Evolutionary conservation across 2,888 invertebrate genomes (phyloP).

Genomic region (Pyrrhosoma nymphula): DNA sequence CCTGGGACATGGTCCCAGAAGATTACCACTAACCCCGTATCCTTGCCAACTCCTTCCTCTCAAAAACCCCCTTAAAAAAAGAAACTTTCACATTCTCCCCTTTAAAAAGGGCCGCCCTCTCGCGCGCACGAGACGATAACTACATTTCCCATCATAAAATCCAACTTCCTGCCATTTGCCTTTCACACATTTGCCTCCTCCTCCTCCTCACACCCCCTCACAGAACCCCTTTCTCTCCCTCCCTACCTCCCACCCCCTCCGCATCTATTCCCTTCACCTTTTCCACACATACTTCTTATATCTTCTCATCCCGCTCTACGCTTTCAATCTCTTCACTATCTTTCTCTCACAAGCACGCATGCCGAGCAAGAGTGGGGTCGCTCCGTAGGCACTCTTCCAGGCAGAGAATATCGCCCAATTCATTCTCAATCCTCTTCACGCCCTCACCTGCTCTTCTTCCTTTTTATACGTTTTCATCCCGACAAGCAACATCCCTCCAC

Average conservation of each 20-base stretch:
- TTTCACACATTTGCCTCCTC: background rate
- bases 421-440: background rate
- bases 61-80: background rate
- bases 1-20: no score
- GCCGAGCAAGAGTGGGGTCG: background rate
- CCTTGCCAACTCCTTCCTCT: background rate
- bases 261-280: background rate
- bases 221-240: background rate
- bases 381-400: background rate
- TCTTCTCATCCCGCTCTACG: background rate
- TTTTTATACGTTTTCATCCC: background rate
- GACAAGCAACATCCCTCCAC: background rate
- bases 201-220: background rate
- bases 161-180: background rate
- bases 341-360: background rate
- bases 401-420: background rate
- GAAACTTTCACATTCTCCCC: background rate
- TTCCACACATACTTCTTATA: no score
- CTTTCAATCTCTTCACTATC: conserved; percentile 9
- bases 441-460: background rate
- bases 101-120: background rate
- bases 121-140: background rate
- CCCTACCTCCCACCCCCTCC: background rate
- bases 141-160: conserved; percentile 22
- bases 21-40: no score